Evolutionary conservation across 2,797 vertebrate species (phyloP).

Genomic region (Botia kubotai): DNA sequence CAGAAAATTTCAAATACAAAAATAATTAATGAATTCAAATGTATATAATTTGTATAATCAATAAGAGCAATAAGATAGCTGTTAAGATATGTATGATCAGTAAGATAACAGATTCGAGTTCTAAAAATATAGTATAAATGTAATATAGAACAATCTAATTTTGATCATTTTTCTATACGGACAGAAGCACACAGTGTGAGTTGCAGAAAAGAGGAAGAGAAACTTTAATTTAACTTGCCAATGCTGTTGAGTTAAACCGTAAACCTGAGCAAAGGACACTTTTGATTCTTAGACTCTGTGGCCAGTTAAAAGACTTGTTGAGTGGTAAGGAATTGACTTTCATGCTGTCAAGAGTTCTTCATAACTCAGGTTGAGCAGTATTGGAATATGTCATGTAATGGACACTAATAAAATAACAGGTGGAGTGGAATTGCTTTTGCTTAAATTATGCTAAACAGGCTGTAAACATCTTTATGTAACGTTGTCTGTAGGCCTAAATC

Average conservation of each 20-base stretch:
- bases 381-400: not conserved
- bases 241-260: not conserved
- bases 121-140: too few species aligned
- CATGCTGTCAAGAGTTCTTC: conserved; percentile 16
- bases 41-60: too few species aligned
- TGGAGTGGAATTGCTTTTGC: not conserved
- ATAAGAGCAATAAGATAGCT: too few species aligned
- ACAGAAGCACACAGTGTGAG: too few species aligned
- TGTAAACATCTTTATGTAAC: too few species aligned
- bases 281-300: not conserved
- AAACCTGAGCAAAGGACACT: not conserved
- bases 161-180: too few species aligned
- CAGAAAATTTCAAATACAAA: too few species aligned
- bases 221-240: not conserved
- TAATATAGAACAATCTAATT: too few species aligned
- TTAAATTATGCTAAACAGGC: not conserved
- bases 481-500: too few species aligned
- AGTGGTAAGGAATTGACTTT: conserved; percentile 9
- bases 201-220: not conserved
- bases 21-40: too few species aligned
- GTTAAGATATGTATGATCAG: too few species aligned
- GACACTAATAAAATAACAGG: not conserved
- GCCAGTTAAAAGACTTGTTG: conserved; percentile 12
- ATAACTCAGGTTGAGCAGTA: conserved; percentile 9
- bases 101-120: too few species aligned